Conservation (phyloP, 2,797 vertebrate species). For the Poliocrania exsul region DNA sequence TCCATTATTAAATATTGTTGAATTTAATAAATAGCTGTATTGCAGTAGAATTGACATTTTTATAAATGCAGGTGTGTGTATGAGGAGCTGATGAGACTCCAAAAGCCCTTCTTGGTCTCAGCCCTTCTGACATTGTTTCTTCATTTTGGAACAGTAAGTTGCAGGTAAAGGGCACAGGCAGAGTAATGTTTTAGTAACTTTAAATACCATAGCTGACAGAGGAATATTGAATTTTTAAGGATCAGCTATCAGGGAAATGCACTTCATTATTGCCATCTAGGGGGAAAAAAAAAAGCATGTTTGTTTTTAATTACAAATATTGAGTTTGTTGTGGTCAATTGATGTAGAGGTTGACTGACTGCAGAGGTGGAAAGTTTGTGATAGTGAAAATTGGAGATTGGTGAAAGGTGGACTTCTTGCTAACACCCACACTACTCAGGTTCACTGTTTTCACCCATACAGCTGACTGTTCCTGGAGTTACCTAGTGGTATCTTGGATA, state of each 20-base stretch:
- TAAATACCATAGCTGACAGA: neutral
- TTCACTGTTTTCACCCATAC: neutral
- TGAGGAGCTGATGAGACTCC: neutral
- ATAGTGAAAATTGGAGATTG: neutral
- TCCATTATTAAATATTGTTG: neutral
- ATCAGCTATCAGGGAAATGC: neutral
- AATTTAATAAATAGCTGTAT: neutral
- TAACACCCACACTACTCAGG: neutral
- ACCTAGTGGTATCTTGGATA: neutral
- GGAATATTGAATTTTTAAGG: neutral
- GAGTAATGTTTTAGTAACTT: neutral
- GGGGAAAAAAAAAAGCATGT: fast-evolving
- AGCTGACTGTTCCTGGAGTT: neutral
- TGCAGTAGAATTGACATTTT: neutral
- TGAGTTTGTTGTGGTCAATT: neutral
- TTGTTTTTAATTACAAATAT: neutral
- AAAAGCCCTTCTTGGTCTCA: neutral
- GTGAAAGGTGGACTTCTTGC: neutral
- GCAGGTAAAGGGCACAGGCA: neutral
- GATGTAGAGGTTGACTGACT: neutral
- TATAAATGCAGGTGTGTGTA: neutral
- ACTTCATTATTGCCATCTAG: neutral
- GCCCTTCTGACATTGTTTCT: neutral
- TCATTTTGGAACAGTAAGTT: neutral
- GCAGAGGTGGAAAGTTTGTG: neutral